These are phyloP conservation scores for Zaprionus lachaisei DNA, from an alignment of 1,140 invertebrate species.

Conservation along the genomic window DNA sequence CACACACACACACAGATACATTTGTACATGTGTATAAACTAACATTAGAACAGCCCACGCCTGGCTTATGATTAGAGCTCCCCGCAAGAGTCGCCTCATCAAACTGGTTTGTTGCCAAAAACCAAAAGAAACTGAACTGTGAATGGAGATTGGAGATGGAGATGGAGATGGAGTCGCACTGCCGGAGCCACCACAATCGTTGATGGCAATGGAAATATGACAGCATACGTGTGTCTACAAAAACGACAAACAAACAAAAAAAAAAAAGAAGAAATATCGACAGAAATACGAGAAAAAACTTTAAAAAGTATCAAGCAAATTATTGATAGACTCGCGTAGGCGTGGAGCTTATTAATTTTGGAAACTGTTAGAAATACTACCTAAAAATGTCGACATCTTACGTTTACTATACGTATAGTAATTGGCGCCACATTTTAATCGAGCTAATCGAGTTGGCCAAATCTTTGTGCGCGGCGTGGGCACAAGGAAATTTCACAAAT, in stretches of 20 bases:
- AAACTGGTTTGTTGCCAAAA: slow-evolving; percentile 62
- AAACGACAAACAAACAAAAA: slow-evolving; percentile 35
- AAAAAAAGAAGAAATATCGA: slow-evolving; percentile 24
- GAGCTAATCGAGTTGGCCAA: slow-evolving; percentile 34
- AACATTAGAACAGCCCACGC: slow-evolving; percentile 65
- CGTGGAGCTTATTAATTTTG: slow-evolving; percentile 68
- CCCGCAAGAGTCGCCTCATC: slow-evolving; percentile 25
- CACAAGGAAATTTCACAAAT: slow-evolving; percentile 49
- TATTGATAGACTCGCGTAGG: slow-evolving; percentile 52
- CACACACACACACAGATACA: slow-evolving; percentile 11
- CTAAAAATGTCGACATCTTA: slow-evolving; percentile 15
- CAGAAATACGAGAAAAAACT: slow-evolving; percentile 20
- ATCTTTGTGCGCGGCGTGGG: slow-evolving; percentile 30
- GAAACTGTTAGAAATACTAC: slow-evolving; percentile 52
- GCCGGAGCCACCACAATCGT: slow-evolving; percentile 14
- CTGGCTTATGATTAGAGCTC: slow-evolving; percentile 54
- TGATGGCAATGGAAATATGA: slow-evolving; percentile 61
- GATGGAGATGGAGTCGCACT: slow-evolving; percentile 23
- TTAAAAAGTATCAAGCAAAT: slow-evolving; percentile 38
- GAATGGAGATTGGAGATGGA: slow-evolving; percentile 27
- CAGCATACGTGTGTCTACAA: slow-evolving; percentile 73
- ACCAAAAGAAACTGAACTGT: slow-evolving; percentile 17
- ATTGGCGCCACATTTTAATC: slow-evolving; percentile 49
- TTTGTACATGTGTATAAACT: slow-evolving; percentile 18
- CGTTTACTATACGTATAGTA: slow-evolving; percentile 6